Base-by-base conservation (phyloP, 2,113 vertebrate genomes). In the Mola mola region DNA sequence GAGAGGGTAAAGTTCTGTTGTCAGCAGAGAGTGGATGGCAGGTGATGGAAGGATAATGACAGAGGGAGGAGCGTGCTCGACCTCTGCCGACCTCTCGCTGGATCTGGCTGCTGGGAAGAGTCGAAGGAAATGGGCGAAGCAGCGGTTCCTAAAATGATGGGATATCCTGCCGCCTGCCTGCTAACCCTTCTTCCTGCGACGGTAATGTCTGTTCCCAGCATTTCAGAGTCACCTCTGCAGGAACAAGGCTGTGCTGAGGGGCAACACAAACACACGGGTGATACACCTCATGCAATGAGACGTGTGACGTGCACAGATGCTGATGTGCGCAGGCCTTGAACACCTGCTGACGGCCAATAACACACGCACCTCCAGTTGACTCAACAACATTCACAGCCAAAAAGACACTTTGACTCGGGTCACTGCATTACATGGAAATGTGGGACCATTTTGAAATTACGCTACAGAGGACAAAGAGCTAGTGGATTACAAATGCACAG, bases 21-120 rank as follows among this genome's bases (percentile, higher is more conserved):
- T 89, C 85, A 83, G 82, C 75, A 82, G 10, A 38, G 51, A 52
- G 41, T 46, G 66, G 56, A 46, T 42, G 21, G 66, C 88, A 90
- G 86, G 88, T 90, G 90, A 91, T 87, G 79, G 85, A 71, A 70
- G 82, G 71, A 87, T 89, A 87, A 90, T 87, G 84, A 81, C 80
- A 53, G 62, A 74, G 82, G 86, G 86, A 75, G 81, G 77, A 59
- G 82, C 38, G 57, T 28, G 22, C 60, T 68, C 84, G 85, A 88
- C 90, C 89, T 62, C 55, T 49, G 42, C 52, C 78, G 78, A 84
- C 88, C 84, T 84, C 76, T 78, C 72, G 40, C 76, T 81, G 72
- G 70, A 81, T 64, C 75, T 56, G 68, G 76, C 79, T 86, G 79
- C 82, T 88, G 88, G 84, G 81, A 87, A 81, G 78, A 66, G 59